Conservation (phyloP, 2,888 invertebrate species). For the Lepidocyrtoides sp. region DNA sequence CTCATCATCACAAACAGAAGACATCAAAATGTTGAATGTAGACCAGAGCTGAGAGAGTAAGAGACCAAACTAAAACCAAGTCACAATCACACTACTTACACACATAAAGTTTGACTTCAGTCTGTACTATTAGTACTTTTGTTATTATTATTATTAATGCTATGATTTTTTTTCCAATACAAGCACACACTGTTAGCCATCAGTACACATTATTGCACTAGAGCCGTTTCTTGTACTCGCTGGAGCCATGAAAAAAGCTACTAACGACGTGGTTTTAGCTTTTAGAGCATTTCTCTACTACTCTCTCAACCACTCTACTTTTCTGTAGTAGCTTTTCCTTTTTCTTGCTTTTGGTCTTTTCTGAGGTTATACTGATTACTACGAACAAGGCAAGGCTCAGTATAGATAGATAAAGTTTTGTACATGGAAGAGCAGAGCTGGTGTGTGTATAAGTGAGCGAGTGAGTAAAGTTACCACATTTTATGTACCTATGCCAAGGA, state of each 20-base stretch:
- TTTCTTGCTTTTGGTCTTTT: background rate
- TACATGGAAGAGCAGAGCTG: background rate
- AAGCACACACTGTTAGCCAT: background rate
- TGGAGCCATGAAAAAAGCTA: background rate
- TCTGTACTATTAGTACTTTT: background rate
- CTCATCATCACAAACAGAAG: constrained; percentile 26
- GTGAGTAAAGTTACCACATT: background rate
- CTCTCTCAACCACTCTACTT: background rate
- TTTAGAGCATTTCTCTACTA: background rate
- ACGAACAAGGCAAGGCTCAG: background rate
- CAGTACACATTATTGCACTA: background rate
- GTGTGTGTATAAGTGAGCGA: background rate
- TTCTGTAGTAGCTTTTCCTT: background rate
- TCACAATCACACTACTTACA: background rate
- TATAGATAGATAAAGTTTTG: background rate
- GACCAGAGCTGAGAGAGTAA: background rate
- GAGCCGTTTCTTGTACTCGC: background rate
- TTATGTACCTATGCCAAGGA: background rate
- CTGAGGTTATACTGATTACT: background rate
- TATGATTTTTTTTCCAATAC: background rate
- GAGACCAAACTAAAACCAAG: background rate
- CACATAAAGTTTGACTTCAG: background rate
- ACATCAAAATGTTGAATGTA: too few species aligned
- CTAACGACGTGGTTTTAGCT: constrained; percentile 17
- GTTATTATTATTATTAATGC: background rate